Conservation (phyloP, 2,888 invertebrate species). For the Ceramica pisi region DNA sequence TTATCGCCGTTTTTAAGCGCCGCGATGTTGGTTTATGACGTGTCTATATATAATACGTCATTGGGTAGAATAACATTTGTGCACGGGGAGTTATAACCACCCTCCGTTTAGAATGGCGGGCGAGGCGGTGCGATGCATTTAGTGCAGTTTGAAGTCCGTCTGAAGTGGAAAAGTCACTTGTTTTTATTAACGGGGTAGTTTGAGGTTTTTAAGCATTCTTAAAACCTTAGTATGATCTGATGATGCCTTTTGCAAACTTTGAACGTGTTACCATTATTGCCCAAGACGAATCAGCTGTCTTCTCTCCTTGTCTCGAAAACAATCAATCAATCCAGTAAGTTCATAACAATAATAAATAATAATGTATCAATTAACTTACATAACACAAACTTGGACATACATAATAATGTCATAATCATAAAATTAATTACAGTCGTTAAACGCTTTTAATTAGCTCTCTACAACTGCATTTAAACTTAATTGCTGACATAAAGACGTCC, state of each 20-base stretch:
- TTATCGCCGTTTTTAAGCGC: no score
- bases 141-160: conserved; percentile 43
- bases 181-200: background rate
- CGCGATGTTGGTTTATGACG: no score
- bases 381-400: conserved; percentile 22
- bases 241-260: no score
- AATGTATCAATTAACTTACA: conserved; percentile 32
- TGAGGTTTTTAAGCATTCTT: background rate
- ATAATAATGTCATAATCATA: conserved; percentile 43
- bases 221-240: no score
- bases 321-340: conserved; percentile 3
- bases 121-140: conserved; percentile 41
- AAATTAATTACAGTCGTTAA: conserved; percentile 37
- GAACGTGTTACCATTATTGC: background rate
- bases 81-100: conserved; percentile 25
- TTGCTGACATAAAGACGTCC: conserved; percentile 41
- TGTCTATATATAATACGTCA: no score
- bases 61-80: conserved; percentile 49
- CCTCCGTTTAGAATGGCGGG: conserved; percentile 3
- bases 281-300: background rate
- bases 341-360: conserved; percentile 28
- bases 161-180: conserved; percentile 8
- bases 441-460: conserved; percentile 44
- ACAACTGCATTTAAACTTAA: conserved; percentile 35
- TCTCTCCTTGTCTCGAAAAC: conserved; percentile 3